A percentile compares a stretch with the other conserved stretches of the same genome.
These are phyloP conservation scores for Recurvirostra avosetta DNA, from an alignment of 2,113 vertebrate genomes.

Conservation along the genomic window DNA sequence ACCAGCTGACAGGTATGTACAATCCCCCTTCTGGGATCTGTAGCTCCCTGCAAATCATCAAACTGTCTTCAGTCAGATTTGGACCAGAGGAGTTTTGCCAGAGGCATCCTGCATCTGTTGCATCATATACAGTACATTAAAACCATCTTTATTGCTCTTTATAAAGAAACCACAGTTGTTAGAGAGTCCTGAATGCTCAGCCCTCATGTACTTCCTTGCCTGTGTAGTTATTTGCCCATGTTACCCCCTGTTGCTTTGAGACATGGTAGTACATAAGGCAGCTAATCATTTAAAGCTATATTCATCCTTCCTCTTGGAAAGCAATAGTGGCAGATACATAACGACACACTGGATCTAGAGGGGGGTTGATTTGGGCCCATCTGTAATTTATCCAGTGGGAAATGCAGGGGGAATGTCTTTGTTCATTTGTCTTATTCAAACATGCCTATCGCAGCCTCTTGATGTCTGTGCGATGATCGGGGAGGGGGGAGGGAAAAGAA, in stretches of 20 bases:
- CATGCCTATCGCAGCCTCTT: background rate
- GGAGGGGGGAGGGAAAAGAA: background rate
- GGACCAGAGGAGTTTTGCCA: conserved; percentile 60
- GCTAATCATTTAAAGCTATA: conserved; percentile 55
- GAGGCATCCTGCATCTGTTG: conserved; percentile 69
- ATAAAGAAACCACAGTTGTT: conserved; percentile 62
- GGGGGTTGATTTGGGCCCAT: background rate
- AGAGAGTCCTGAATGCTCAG: conserved; percentile 15
- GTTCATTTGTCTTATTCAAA: conserved; percentile 52
- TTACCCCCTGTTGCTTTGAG: conserved; percentile 27
- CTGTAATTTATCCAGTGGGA: conserved; percentile 51
- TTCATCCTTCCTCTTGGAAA: conserved; percentile 31
- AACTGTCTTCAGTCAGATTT: conserved; percentile 71
- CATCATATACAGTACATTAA: conserved; percentile 69
- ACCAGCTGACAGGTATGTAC: conserved; percentile 73
- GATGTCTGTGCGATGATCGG: background rate
- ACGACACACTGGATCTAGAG: background rate
- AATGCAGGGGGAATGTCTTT: conserved; percentile 41
- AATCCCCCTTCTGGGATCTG: conserved; percentile 48
- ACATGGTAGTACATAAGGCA: conserved; percentile 50
- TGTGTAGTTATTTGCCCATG: conserved; percentile 11
- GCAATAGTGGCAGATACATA: conserved; percentile 22
- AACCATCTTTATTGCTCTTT: conserved; percentile 72
- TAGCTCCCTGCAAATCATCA: conserved; percentile 72
- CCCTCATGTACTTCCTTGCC: conserved; percentile 26